Percentiles rank a stretch among this genome's conserved stretches.
Evolutionary conservation across 2,797 vertebrate genomes (phyloP).

Genomic region (Argyrosomus regius): DNA sequence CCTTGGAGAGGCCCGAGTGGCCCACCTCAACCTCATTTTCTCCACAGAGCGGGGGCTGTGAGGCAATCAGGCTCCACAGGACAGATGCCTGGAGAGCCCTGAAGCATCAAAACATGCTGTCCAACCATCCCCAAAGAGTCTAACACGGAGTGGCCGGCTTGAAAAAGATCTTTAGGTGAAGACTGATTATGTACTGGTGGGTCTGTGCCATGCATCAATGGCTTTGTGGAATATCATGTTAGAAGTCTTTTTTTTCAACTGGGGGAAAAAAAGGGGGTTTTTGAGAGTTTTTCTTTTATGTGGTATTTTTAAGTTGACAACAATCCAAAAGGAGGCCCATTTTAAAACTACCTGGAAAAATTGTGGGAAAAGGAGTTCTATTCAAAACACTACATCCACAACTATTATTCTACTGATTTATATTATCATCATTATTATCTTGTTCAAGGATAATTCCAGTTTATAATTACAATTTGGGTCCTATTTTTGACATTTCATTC

Average conservation of each 20-base stretch:
- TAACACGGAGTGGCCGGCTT: constrained; percentile 49
- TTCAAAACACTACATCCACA: not conserved
- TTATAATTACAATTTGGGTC: too few species aligned
- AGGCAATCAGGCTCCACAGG: constrained; percentile 86
- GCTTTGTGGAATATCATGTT: constrained; percentile 56
- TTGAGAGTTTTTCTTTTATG: constrained; percentile 34
- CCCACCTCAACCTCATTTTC: constrained; percentile 87
- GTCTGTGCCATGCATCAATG: constrained; percentile 48
- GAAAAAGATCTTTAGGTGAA: constrained; percentile 71
- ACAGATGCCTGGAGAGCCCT: constrained; percentile 75
- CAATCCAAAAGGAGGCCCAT: constrained; percentile 25
- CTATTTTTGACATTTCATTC: not conserved
- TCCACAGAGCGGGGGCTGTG: constrained; percentile 76
- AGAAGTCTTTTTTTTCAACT: constrained; percentile 20
- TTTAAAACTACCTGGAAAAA: constrained; percentile 5
- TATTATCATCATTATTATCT: too few species aligned
- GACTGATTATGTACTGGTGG: constrained; percentile 61
- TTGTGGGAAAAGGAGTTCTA: not conserved
- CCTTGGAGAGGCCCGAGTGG: constrained; percentile 72
- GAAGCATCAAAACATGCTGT: constrained; percentile 78
- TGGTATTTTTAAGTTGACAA: constrained; percentile 18
- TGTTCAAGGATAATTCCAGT: too few species aligned
- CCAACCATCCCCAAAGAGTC: constrained; percentile 66
- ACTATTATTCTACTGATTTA: not conserved
- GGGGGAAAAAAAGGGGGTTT: constrained; percentile 3